A percentile compares a stretch with the other conserved stretches of the same genome.
Evolutionary conservation across 2,797 vertebrate species (phyloP).

Genomic region (Syngnathus acus): DNA sequence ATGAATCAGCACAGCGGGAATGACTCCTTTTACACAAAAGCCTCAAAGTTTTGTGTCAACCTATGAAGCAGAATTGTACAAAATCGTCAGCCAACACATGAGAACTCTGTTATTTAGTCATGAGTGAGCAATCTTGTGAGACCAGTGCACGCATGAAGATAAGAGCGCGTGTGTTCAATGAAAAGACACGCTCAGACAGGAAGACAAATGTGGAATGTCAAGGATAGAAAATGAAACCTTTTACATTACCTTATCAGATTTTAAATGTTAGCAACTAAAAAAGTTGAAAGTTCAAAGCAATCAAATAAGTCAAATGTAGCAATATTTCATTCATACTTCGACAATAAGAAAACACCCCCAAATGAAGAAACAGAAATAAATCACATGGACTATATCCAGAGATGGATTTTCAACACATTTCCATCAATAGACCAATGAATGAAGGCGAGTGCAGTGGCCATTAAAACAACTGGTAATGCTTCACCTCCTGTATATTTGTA

Average conservation of each 20-base stretch:
- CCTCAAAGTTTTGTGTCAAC: slow-evolving; percentile 18
- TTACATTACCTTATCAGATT: slow-evolving; percentile 12
- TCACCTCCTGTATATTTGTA: not conserved
- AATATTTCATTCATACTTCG: not conserved
- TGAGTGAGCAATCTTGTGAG: slow-evolving; percentile 18
- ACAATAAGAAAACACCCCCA: not conserved
- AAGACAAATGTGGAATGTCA: slow-evolving; percentile 31
- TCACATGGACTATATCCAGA: not conserved
- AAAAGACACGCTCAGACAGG: slow-evolving; percentile 8
- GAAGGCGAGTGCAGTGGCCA: too few species aligned
- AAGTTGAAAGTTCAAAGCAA: slow-evolving; percentile 23
- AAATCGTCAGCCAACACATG: slow-evolving; percentile 4
- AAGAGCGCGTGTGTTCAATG: slow-evolving; percentile 2
- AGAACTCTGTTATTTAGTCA: slow-evolving; percentile 33
- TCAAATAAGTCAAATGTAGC: not conserved
- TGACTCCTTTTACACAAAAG: slow-evolving; percentile 29
- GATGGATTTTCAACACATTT: not conserved
- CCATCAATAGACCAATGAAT: too few species aligned
- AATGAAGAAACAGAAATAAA: not conserved
- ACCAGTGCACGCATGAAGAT: slow-evolving; percentile 14
- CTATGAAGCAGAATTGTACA: slow-evolving; percentile 16
- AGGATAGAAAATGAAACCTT: slow-evolving; percentile 25
- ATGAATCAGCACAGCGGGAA: slow-evolving; percentile 31
- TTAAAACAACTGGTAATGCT: too few species aligned
- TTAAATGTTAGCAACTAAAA: slow-evolving; percentile 15